Evolutionary conservation across 2,797 vertebrate genomes (phyloP).

Genomic region (Pseudochirops corinnae): DNA sequence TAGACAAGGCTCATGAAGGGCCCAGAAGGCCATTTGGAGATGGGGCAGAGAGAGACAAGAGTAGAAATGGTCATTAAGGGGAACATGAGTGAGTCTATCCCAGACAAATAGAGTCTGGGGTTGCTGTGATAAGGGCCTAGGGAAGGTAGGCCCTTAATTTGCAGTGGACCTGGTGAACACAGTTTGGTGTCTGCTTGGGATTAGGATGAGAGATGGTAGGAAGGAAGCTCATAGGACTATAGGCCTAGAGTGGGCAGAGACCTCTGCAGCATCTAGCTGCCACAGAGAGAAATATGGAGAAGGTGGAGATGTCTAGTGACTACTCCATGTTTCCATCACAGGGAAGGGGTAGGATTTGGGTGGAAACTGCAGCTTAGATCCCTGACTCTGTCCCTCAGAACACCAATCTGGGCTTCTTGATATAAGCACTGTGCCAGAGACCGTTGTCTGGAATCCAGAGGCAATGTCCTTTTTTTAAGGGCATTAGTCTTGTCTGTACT

Average conservation of each 20-base stretch:
- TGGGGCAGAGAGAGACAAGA: not conserved
- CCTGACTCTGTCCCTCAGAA: not conserved
- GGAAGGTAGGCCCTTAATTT: not conserved
- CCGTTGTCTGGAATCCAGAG: conserved; percentile 5
- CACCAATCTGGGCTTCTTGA: conserved; percentile 19
- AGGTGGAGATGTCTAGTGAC: not conserved
- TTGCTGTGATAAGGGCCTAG: not conserved
- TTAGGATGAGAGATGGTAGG: not conserved
- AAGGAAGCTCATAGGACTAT: not conserved
- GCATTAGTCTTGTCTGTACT: not conserved
- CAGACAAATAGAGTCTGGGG: not conserved
- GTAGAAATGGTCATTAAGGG: not conserved
- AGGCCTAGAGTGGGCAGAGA: not conserved
- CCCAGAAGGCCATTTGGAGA: not conserved
- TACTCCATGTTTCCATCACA: not conserved
- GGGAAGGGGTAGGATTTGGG: not conserved
- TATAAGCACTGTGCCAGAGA: conserved; percentile 23
- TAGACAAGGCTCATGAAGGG: not conserved
- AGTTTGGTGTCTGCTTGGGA: not conserved
- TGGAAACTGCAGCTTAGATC: not conserved
- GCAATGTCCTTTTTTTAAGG: conserved; percentile 17
- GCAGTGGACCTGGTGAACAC: not conserved
- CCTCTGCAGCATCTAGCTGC: not conserved
- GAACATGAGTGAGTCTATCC: not conserved
- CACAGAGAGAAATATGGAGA: not conserved